Base-by-base conservation (phyloP, 2,888 invertebrate species). In the Drosophila mimica region DNA sequence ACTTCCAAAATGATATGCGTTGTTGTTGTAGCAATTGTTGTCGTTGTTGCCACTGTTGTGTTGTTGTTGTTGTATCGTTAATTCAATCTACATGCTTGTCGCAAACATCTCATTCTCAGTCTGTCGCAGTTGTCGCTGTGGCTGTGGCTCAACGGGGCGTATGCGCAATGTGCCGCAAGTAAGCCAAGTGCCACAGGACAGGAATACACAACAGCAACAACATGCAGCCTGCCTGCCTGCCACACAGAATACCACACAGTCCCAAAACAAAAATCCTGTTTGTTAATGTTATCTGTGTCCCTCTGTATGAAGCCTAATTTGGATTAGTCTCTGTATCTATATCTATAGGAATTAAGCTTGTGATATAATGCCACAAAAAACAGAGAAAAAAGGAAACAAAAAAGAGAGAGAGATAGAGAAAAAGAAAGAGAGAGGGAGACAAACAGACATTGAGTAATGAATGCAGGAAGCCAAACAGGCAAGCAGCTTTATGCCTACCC, bases 291-390 rank as follows among this genome's bases (percentile, higher is more conserved):
- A 54, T 73, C 48, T 53, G 36, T 17, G n/a, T n/a, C 17, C 28
- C 20, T 15, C 65, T 66, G 52, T 65, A 61, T 74, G 74, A 64
- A 56, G 74, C 58, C 73, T 89, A 88, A 87, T 84, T 88, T 83
- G 87, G 74, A 74, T 88, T 89, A 79, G 72, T 70, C 36, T 20
- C 33, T n/a, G 40, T 62, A 46, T 73, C 8, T 58, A 48, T 74
- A 65, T 70, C 52, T 76, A 25, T 31, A 63, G 79, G 83, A 89
- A 88, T 84, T 86, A 89, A 79, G 87, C 67, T 79, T 81, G 72
- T 83, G 84, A 88, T 89, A 83, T 84, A 89, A 84, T 86, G 81
- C 79, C 68, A 58, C 72, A 76, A 63, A 77, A 74, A 64, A 71
- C 13, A 69, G 67, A 72, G 73, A 74, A 60, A 70, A 67, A 68